Evolutionary conservation across 2,113 vertebrate species (phyloP).

Genomic region (Sinosuthora webbiana): DNA sequence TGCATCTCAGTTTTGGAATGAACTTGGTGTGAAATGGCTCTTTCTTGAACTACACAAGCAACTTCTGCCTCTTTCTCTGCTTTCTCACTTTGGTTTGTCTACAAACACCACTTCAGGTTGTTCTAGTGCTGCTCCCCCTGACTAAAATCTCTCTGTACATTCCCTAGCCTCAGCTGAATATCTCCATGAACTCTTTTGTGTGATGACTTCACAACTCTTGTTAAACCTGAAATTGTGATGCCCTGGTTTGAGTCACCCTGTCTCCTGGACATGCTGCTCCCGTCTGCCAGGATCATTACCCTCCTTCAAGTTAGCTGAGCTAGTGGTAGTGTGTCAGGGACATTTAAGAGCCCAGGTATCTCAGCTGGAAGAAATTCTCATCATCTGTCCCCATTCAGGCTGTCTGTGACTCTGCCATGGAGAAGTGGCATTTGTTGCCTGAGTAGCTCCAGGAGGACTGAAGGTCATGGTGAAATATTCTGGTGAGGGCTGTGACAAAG

Average conservation of each 20-base stretch:
- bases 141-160: not conserved
- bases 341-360: not conserved
- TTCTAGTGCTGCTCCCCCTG: too few relatives aligned
- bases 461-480: not conserved
- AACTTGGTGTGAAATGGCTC: not conserved
- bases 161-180: not conserved
- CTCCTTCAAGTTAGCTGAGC: not conserved
- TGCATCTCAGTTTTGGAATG: not conserved
- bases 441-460: not conserved
- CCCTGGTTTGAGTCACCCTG: not conserved
- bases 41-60: not conserved
- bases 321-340: too few relatives aligned
- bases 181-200: not conserved
- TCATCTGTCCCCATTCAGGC: not conserved
- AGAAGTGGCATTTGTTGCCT: not conserved
- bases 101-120: too few relatives aligned
- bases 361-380: not conserved
- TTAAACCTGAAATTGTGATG: not conserved
- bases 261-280: not conserved
- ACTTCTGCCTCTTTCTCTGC: not conserved
- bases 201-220: not conserved
- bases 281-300: fast-evolving
- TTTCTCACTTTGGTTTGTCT: not conserved
- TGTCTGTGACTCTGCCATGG: not conserved
- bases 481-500: not conserved